Conservation (phyloP, 2,888 invertebrate genomes). For the Desoria tigrina region DNA sequence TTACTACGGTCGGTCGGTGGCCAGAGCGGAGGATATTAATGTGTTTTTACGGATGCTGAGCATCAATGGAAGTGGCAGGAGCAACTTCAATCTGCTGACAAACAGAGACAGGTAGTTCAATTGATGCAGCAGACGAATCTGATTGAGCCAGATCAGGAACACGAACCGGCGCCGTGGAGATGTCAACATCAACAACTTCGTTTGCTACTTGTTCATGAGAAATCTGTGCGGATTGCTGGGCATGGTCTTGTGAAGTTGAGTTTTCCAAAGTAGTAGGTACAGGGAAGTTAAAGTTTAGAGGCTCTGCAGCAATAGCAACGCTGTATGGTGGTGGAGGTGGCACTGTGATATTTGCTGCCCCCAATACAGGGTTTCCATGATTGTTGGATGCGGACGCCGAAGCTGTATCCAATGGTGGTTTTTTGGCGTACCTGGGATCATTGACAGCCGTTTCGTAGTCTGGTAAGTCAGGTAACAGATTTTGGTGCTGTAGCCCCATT, state of each 20-base stretch:
- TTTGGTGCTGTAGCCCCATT: conserved; percentile 54
- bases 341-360: conserved; percentile 36
- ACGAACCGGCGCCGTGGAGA: neutral
- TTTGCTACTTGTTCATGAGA: neutral
- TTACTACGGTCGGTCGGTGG: neutral
- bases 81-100: conserved; percentile 13
- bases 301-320: conserved; percentile 48
- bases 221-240: neutral
- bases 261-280: conserved; percentile 14
- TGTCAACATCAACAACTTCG: neutral
- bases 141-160: neutral
- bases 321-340: conserved; percentile 52
- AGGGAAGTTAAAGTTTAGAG: conserved; percentile 26
- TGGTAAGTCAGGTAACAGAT: conserved; percentile 56
- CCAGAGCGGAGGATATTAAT: neutral
- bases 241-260: conserved; percentile 5
- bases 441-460: conserved; percentile 58
- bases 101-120: neutral
- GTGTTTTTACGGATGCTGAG: neutral
- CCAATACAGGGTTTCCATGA: conserved; percentile 29
- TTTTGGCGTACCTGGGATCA: conserved; percentile 56
- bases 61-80: conserved; percentile 10
- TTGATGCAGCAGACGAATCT: neutral
- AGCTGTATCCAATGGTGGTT: conserved; percentile 54
- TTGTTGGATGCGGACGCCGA: conserved; percentile 28